A percentile compares a stretch with the other conserved stretches of the same genome.
phyloP scores from a whole-genome alignment of 2,113 vertebrate genomes.

The Hypomesus transpacificus region DNA sequence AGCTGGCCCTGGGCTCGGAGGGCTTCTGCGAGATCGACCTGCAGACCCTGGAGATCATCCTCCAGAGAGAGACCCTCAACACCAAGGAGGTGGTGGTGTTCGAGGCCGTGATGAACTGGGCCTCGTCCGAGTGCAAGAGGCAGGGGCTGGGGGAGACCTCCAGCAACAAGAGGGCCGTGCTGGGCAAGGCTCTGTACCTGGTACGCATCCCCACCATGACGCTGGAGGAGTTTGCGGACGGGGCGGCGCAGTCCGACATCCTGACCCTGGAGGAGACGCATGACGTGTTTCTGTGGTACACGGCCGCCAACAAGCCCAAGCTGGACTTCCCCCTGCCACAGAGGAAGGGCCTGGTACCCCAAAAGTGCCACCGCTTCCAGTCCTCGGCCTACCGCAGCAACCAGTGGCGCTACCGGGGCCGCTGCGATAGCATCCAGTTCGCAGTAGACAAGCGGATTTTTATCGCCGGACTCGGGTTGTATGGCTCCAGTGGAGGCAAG shows the following conservation, averaged over 20 bases:
- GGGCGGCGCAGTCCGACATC: conserved; percentile 88
- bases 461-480: conserved; percentile 87
- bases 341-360: conserved; percentile 81
- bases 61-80: conserved; percentile 89
- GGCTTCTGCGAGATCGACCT: conserved; percentile 93
- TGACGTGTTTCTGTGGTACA: conserved; percentile 95
- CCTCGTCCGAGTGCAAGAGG: conserved; percentile 86
- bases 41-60: conserved; percentile 88
- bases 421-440: conserved; percentile 99
- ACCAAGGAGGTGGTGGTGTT: conserved; percentile 91
- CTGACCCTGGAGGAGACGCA: conserved; percentile 95
- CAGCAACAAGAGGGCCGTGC: conserved; percentile 78
- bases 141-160: conserved; percentile 75
- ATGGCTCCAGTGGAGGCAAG: conserved; percentile 89
- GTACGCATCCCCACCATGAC: conserved; percentile 91
- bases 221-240: conserved; percentile 92
- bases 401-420: conserved; percentile 95
- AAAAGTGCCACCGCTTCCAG: conserved; percentile 91
- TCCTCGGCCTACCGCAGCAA: conserved; percentile 94
- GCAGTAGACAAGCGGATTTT: conserved; percentile 91
- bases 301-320: conserved; percentile 85
- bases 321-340: conserved; percentile 82
- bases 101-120: conserved; percentile 87
- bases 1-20: conserved; percentile 88
- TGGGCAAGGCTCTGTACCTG: conserved; percentile 87